Evolutionary conservation across 2,888 invertebrate species (phyloP).

Genomic region (Drosophila rubida): DNA sequence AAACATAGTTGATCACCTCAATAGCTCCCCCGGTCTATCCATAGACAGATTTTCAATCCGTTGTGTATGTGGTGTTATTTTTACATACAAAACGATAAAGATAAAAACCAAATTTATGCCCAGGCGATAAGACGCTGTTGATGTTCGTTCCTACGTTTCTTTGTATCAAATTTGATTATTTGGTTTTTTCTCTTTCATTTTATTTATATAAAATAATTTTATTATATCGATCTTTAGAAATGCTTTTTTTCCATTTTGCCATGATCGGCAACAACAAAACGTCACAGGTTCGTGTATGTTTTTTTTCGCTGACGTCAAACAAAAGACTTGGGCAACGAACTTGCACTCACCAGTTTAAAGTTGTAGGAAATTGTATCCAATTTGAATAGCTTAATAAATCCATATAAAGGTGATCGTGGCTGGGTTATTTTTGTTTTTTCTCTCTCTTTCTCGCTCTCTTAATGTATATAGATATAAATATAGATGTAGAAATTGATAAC

Average conservation of each 20-base stretch:
- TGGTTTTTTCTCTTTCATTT: slow-evolving; percentile 25
- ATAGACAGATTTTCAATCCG: slow-evolving; percentile 15
- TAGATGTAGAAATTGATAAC: slow-evolving; percentile 60
- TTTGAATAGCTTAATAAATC: slow-evolving; percentile 76
- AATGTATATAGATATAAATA: slow-evolving; percentile 43
- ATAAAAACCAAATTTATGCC: slow-evolving; percentile 71
- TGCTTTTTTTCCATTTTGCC: slow-evolving; percentile 24
- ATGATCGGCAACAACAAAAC: slow-evolving; percentile 42
- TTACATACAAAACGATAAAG: slow-evolving; percentile 55
- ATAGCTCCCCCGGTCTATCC: neutral
- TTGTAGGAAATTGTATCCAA: slow-evolving; percentile 75
- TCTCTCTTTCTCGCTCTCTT: slow-evolving; percentile 1
- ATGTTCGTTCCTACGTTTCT: slow-evolving; percentile 15
- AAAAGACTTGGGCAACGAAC: slow-evolving; percentile 72
- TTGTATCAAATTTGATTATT: slow-evolving; percentile 21
- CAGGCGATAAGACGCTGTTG: slow-evolving; percentile 37
- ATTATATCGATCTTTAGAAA: slow-evolving; percentile 38
- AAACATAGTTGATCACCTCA: slow-evolving; percentile 11
- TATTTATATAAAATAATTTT: slow-evolving; percentile 38
- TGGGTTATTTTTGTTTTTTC: slow-evolving; percentile 17
- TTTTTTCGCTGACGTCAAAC: slow-evolving; percentile 43
- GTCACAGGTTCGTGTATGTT: slow-evolving; percentile 13
- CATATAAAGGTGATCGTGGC: slow-evolving; percentile 56
- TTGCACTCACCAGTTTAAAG: slow-evolving; percentile 76
- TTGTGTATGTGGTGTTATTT: slow-evolving; percentile 20